Percentiles rank a stretch among this genome's conserved stretches.
phyloP scores from a whole-genome alignment of 2,888 invertebrate genomes.

The Formica aserva region DNA sequence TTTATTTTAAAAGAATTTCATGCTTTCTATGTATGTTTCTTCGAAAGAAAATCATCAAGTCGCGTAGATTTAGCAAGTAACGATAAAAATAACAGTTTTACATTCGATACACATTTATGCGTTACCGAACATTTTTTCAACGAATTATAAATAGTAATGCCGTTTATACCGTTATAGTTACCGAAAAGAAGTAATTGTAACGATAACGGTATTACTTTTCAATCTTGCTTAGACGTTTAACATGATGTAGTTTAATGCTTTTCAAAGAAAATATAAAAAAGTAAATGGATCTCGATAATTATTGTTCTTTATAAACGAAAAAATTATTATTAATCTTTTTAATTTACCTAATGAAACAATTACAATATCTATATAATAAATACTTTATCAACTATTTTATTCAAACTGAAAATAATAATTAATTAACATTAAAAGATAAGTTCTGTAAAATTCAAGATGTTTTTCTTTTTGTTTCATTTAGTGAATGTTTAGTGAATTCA shows the following conservation, averaged over 20 bases:
- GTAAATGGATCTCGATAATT: background rate
- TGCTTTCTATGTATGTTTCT: background rate
- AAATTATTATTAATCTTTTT: background rate
- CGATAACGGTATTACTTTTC: too few species aligned
- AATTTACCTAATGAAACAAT: background rate
- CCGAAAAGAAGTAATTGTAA: too few species aligned
- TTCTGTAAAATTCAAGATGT: too few species aligned
- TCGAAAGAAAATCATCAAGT: background rate
- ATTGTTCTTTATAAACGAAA: background rate
- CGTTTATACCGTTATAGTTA: too few species aligned
- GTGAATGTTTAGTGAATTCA: too few species aligned
- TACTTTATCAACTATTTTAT: background rate
- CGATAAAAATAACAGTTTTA: background rate
- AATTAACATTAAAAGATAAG: background rate
- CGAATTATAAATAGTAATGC: too few species aligned
- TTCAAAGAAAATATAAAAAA: background rate
- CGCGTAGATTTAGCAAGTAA: background rate
- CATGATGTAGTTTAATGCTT: background rate
- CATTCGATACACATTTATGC: background rate
- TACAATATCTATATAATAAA: background rate
- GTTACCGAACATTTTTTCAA: background rate
- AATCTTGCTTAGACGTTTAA: background rate
- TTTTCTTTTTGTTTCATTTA: background rate
- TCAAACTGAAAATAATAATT: background rate
- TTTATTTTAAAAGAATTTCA: background rate